Evolutionary conservation across 2,888 invertebrate genomes (phyloP).

Genomic region (Carcina quercana): DNA sequence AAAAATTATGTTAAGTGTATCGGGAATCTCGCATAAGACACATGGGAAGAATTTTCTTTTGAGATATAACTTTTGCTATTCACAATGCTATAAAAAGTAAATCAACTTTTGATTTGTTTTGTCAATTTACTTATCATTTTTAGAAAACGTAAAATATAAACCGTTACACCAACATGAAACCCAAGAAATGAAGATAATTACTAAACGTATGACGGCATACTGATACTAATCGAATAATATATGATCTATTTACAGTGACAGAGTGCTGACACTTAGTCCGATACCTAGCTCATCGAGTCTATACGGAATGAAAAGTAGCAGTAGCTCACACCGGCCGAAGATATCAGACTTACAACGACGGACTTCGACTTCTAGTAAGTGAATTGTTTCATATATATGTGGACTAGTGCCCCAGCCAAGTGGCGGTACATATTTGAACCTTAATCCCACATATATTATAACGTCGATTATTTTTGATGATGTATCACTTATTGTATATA

Average conservation of each 20-base stretch:
- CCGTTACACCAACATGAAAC: too few species aligned
- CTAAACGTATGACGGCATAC: too few species aligned
- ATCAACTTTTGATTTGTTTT: too few species aligned
- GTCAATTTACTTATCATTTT: too few species aligned
- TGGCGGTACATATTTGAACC: background rate
- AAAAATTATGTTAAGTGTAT: too few species aligned
- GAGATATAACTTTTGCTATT: too few species aligned
- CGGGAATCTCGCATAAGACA: too few species aligned
- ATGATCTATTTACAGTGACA: slow-evolving; percentile 77
- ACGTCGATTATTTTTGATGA: background rate
- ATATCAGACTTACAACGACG: slow-evolving; percentile 68
- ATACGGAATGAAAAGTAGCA: slow-evolving; percentile 65
- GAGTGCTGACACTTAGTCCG: slow-evolving; percentile 87
- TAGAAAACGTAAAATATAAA: too few species aligned
- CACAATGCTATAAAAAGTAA: too few species aligned
- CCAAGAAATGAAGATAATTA: too few species aligned
- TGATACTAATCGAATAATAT: too few species aligned
- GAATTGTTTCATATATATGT: background rate
- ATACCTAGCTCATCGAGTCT: slow-evolving; percentile 90
- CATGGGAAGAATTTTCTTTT: too few species aligned
- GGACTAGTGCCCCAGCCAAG: background rate
- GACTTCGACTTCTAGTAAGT: slow-evolving; percentile 73
- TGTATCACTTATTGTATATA: background rate
- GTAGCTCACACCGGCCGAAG: slow-evolving; percentile 50
- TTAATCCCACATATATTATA: background rate